phyloP scores from a whole-genome alignment of 2,113 vertebrate genomes.

The Rhinolophus ferrumequinum region DNA sequence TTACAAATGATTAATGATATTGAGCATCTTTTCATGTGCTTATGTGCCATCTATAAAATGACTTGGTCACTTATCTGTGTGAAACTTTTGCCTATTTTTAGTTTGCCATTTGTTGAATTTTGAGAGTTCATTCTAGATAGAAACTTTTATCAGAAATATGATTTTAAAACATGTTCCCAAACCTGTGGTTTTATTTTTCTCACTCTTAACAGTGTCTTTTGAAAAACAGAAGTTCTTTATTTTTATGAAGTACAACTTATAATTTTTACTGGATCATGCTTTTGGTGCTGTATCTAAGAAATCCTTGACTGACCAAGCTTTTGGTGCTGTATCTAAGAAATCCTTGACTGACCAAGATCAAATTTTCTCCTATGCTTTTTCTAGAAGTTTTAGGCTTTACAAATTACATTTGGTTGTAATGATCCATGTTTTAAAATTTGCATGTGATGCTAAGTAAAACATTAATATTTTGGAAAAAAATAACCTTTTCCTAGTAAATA shows the following conservation, averaged over 20 bases:
- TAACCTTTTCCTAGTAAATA: background rate
- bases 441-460: background rate
- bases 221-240: background rate
- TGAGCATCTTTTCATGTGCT: background rate
- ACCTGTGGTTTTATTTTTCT: background rate
- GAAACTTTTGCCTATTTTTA: background rate
- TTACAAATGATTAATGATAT: background rate
- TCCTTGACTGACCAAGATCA: background rate
- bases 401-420: background rate
- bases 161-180: background rate
- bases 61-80: background rate
- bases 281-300: background rate
- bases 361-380: background rate
- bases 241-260: background rate
- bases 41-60: background rate
- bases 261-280: background rate
- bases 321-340: background rate
- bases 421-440: background rate
- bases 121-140: background rate
- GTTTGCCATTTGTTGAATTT: background rate
- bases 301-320: background rate
- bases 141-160: background rate
- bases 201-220: background rate
- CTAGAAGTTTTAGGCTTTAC: background rate
- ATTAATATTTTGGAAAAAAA: background rate